Evolutionary conservation across 2,797 vertebrate species (phyloP), one percentile per base, ranked within the genome.

Genomic region (Sebastiscus tertius): DNA sequence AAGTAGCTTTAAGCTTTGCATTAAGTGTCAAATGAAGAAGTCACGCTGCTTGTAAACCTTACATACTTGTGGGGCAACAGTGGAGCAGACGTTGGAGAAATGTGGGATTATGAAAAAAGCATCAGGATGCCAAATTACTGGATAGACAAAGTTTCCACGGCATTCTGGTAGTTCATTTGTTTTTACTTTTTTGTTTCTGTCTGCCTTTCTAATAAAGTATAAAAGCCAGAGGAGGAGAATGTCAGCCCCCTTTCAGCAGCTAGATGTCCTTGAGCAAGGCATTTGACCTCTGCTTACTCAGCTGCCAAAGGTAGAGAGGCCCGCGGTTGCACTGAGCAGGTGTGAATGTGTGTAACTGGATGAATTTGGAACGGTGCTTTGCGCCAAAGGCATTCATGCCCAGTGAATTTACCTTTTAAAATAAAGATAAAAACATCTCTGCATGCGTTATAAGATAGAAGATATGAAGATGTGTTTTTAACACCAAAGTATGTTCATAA

Each of bases 231-330:
- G 31, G 62, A 68, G 31, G 24, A 8, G 13, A 56, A 5, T 14
- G n/a, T 26, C 26, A 10, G 24, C 75, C 76, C 24, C 77, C 26
- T 76, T 36, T 74, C 68, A 71, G 55, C 56, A 33, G 24, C 13
- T 1, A 2, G 13, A 65, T 58, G 78, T 71, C 79, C 70, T 85
- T 82, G 62, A 77, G 56, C 26, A 27, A 75, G 55, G 52, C 36
- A 68, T 85, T 36, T 56, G 68, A 72, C 82, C 66, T 84, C 67
- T 26, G 78, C 61, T 75, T 56, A 60, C 55, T 78, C 75, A 59
- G 33, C 1, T 0, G 64, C 49, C 49, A 52, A n/a, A 52, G 49
- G 49, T 8, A n/a, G 49, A n/a, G 2, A n/a, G 2, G 49, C 39
- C 79, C 22, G 56, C 20, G 20, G 69, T n/a, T 12, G 10, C 10